These are phyloP conservation scores for Hemicentrotus pulcherrimus DNA, from an alignment of 35 echinoderm and acorn worm species.

Conservation along the genomic window DNA sequence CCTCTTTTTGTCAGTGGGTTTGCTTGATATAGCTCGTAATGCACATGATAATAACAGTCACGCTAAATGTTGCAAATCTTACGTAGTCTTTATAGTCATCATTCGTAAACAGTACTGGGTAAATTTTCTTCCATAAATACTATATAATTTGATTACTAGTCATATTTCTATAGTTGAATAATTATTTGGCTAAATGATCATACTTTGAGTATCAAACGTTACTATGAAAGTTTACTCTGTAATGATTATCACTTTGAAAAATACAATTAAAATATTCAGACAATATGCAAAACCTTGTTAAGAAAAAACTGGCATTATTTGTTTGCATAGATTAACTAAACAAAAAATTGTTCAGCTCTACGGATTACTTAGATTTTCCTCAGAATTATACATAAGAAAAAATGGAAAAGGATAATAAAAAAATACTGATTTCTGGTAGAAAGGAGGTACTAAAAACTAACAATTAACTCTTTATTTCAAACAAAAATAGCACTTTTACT, in stretches of 20 bases:
- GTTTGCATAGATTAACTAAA: conserved; percentile 43
- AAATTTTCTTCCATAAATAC: conserved; percentile 28
- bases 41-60: conserved; percentile 4
- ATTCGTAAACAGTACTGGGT: conserved; percentile 45
- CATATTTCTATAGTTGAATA: conserved; percentile 40
- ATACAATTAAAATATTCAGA: conserved; percentile 53
- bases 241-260: conserved; percentile 50
- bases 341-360: conserved; percentile 45
- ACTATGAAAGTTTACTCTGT: conserved; percentile 54
- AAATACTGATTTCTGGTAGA: conserved; percentile 53
- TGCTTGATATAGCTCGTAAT: conserved; percentile 18
- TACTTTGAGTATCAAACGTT: conserved; percentile 50
- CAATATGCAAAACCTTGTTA: conserved; percentile 54
- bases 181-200: conserved; percentile 53
- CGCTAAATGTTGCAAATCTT: conserved; percentile 35
- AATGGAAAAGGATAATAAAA: conserved; percentile 51
- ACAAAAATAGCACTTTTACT: conserved; percentile 10
- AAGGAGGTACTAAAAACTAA: conserved; percentile 16
- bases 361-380: background rate
- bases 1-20: background rate
- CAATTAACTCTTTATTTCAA: background rate
- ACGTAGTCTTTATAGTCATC: conserved; percentile 28
- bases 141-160: conserved; percentile 48
- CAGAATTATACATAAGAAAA: conserved; percentile 44
- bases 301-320: conserved; percentile 53